A percentile compares a stretch with the other conserved stretches of the same genome.
These are phyloP conservation scores for Zele albiditarsus DNA, from an alignment of 2,888 invertebrate genomes.

Conservation along the genomic window DNA sequence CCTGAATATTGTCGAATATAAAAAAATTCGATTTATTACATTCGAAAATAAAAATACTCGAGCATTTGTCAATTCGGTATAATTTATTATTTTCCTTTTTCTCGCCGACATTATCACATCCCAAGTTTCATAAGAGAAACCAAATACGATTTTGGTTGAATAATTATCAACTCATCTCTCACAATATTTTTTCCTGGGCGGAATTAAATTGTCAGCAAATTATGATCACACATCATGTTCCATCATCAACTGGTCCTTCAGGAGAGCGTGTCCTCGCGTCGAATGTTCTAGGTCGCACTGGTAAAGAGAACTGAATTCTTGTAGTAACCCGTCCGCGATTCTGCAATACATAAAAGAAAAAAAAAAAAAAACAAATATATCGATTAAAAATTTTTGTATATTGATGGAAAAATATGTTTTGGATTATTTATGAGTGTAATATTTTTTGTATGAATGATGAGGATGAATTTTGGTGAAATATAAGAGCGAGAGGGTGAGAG, in stretches of 20 bases:
- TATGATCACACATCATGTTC: too few relatives aligned
- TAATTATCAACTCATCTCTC: background rate
- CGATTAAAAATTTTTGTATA: background rate
- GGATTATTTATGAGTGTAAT: background rate
- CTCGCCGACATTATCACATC: constrained; percentile 22
- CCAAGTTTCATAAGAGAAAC: background rate
- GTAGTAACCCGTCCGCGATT: constrained; percentile 81
- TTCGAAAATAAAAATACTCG: background rate
- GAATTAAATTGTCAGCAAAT: background rate
- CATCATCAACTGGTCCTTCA: constrained; percentile 20
- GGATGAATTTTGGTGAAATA: constrained; percentile 8
- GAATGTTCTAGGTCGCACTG: constrained; percentile 81
- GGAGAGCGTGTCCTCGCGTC: constrained; percentile 55
- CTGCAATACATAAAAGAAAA: constrained; percentile 67
- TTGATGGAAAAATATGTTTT: background rate
- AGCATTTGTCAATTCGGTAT: background rate
- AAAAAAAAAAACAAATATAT: background rate
- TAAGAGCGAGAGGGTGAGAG: background rate
- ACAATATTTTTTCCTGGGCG: background rate
- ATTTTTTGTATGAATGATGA: constrained; percentile 34
- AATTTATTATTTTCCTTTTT: constrained; percentile 10
- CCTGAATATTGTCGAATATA: background rate
- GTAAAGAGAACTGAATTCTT: constrained; percentile 93
- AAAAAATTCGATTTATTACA: background rate
- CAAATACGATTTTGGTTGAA: background rate